Percentiles rank a stretch among this genome's conserved stretches.
These are phyloP conservation scores for Eleginops maclovinus DNA, from an alignment of 2,113 vertebrate species.

Conservation along the genomic window DNA sequence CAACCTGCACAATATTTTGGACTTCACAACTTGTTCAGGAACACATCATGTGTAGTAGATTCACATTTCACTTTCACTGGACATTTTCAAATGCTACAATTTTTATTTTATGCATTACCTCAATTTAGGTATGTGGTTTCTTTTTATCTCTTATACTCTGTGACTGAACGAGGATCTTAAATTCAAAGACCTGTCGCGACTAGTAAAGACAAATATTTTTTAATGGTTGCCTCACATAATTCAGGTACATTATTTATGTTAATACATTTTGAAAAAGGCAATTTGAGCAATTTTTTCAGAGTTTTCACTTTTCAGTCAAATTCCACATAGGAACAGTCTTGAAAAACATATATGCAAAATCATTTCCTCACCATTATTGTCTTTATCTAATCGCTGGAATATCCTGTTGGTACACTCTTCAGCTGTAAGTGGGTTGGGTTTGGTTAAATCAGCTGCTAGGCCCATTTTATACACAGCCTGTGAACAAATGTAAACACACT, in stretches of 20 bases:
- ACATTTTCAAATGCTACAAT: background rate
- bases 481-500: constrained; percentile 10
- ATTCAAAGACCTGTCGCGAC: background rate
- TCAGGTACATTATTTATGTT: too few relatives aligned
- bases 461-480: constrained; percentile 84
- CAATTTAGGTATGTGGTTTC: background rate
- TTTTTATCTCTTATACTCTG: background rate
- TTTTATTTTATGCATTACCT: background rate
- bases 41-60: background rate
- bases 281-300: background rate
- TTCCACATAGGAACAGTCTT: background rate
- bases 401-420: constrained; percentile 84
- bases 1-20: background rate
- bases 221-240: too few relatives aligned
- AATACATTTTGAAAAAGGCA: background rate
- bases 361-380: constrained; percentile 77
- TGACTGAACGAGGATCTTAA: too few relatives aligned
- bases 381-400: constrained; percentile 83
- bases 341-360: constrained; percentile 1
- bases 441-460: constrained; percentile 71
- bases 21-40: background rate
- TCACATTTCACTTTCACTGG: background rate
- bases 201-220: background rate
- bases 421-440: constrained; percentile 74
- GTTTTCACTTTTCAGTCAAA: background rate